Conservation (phyloP, 2,113 vertebrate genomes). For the Myotis brandtii region DNA sequence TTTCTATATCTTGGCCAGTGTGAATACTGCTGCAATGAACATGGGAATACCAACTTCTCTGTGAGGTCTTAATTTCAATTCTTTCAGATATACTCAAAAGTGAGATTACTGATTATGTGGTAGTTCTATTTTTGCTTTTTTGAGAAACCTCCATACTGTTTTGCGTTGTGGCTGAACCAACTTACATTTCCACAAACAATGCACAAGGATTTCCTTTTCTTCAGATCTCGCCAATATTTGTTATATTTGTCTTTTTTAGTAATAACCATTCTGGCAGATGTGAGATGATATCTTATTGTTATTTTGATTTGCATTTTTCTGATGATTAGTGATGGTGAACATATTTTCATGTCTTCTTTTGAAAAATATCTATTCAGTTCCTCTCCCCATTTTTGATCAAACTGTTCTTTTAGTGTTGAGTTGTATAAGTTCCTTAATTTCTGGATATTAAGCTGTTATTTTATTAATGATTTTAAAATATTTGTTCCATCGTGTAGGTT, state of each 20-base stretch:
- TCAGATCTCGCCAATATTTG: neutral
- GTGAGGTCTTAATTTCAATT: neutral
- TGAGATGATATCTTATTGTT: neutral
- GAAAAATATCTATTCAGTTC: neutral
- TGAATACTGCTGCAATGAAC: neutral
- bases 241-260: neutral
- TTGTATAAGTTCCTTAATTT: neutral
- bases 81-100: neutral
- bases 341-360: neutral
- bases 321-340: neutral
- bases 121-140: neutral
- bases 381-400: neutral
- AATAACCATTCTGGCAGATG: neutral
- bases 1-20: neutral
- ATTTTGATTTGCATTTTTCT: neutral
- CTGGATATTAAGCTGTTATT: neutral
- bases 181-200: neutral
- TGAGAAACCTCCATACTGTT: neutral
- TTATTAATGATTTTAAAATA: neutral
- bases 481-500: neutral
- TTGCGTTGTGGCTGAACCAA: neutral
- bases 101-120: neutral
- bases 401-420: neutral
- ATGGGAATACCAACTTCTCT: neutral
- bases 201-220: neutral